Conservation (phyloP, 2,113 vertebrate genomes). For the Columbina picui region DNA sequence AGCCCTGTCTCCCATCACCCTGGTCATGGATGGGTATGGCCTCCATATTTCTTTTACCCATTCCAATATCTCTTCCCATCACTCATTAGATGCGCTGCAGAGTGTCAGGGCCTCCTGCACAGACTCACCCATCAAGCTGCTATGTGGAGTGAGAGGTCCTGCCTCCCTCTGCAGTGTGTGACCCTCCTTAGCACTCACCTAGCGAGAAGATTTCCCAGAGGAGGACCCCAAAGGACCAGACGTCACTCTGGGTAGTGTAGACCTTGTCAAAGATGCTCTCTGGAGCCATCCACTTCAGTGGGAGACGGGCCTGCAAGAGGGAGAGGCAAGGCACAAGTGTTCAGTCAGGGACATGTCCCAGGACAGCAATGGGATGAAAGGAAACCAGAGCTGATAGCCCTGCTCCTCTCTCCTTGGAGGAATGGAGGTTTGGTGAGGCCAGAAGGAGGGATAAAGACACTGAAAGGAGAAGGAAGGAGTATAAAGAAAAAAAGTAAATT, state of each 20-base stretch:
- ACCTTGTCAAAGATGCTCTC: conserved; percentile 99
- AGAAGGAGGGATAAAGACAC: not conserved
- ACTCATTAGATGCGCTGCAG: not conserved
- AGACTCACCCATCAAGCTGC: not conserved
- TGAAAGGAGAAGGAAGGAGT: not conserved
- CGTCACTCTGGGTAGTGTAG: conserved; percentile 96
- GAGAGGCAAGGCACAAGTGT: not conserved
- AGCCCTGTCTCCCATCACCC: not conserved
- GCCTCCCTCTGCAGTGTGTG: not conserved
- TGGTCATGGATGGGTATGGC: not conserved
- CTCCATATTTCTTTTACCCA: not conserved
- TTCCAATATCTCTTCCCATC: rapidly evolving
- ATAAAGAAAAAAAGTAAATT: not conserved
- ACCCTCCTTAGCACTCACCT: conserved; percentile 76
- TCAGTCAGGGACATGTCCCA: not conserved
- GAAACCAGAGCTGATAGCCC: not conserved
- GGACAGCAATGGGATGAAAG: not conserved
- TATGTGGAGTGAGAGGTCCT: rapidly evolving
- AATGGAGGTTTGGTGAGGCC: not conserved
- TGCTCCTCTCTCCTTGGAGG: not conserved
- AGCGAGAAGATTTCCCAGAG: conserved; percentile 99
- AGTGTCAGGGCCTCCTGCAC: not conserved
- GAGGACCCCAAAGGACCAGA: conserved; percentile 98
- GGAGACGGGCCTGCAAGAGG: conserved; percentile 88
- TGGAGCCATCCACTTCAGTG: conserved; percentile 99